Evolutionary conservation across 2,113 vertebrate species (phyloP).

Genomic region (Emydura subglobosa): DNA sequence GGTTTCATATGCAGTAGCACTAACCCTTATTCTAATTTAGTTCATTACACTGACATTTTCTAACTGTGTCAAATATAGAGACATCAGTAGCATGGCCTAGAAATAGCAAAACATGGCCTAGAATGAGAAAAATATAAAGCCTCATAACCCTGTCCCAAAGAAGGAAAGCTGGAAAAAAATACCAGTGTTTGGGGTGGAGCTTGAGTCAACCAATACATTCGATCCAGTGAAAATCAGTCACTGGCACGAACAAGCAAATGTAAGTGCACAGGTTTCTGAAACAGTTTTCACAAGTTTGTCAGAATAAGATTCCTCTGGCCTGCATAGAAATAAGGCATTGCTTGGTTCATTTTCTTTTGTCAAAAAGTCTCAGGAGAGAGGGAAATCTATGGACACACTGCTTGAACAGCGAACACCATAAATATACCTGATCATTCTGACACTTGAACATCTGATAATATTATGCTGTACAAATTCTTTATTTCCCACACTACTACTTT

Average conservation of each 20-base stretch:
- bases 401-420: background rate
- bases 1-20: background rate
- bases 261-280: background rate
- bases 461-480: background rate
- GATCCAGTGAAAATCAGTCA: background rate
- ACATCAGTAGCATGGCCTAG: background rate
- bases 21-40: background rate
- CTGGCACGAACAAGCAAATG: conserved; percentile 30
- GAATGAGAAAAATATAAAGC: background rate
- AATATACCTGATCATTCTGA: rapidly evolving
- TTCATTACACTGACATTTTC: background rate
- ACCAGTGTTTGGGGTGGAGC: conserved; percentile 39
- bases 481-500: background rate
- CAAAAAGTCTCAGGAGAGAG: background rate
- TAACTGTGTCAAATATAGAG: background rate
- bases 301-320: background rate
- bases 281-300: background rate
- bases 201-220: background rate
- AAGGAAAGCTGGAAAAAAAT: conserved; percentile 33
- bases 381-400: background rate
- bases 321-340: background rate
- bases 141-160: conserved; percentile 2
- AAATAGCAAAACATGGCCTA: background rate
- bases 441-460: background rate
- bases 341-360: background rate